Percentiles rank a stretch among this genome's conserved stretches.
Evolutionary conservation across 1,140 invertebrate genomes (phyloP).

Genomic region (Cydia fagiglandana): DNA sequence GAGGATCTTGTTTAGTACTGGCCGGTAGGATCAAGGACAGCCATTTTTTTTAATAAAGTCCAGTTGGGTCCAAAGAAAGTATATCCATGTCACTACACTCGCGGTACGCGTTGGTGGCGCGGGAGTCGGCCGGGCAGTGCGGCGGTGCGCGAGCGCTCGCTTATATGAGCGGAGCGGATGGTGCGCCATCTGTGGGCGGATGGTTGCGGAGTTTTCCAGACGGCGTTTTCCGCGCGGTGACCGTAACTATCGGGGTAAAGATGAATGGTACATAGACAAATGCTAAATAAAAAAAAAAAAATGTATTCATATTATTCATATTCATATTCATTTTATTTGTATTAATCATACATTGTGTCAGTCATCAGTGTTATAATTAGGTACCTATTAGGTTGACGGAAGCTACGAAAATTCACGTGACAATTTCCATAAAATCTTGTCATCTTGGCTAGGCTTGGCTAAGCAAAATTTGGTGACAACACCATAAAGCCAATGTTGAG

Average conservation of each 20-base stretch:
- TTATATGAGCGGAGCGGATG: constrained; percentile 66
- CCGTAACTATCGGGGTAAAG: background rate
- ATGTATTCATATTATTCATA: too few relatives aligned
- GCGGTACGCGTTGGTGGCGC: constrained; percentile 54
- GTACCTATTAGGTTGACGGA: too few relatives aligned
- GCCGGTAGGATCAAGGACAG: constrained; percentile 66
- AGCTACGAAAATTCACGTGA: too few relatives aligned
- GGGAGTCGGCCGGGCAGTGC: constrained; percentile 59
- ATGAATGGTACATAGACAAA: too few relatives aligned
- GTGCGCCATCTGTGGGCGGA: constrained; percentile 66
- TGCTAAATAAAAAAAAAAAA: too few relatives aligned
- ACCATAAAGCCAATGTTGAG: too few relatives aligned
- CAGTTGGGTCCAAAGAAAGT: constrained; percentile 69
- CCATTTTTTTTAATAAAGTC: constrained; percentile 67
- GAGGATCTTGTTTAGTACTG: constrained; percentile 57
- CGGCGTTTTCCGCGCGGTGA: constrained; percentile 20
- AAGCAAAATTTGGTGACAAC: too few relatives aligned
- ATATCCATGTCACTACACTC: constrained; percentile 63
- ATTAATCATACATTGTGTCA: too few relatives aligned
- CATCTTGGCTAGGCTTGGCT: too few relatives aligned
- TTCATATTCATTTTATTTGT: too few relatives aligned
- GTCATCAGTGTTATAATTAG: too few relatives aligned
- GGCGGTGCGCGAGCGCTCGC: constrained; percentile 48
- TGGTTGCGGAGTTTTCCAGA: constrained; percentile 62
- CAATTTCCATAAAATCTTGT: too few relatives aligned